Evolutionary conservation across 2,113 vertebrate genomes (phyloP).

Genomic region (Delphinapterus leucas): DNA sequence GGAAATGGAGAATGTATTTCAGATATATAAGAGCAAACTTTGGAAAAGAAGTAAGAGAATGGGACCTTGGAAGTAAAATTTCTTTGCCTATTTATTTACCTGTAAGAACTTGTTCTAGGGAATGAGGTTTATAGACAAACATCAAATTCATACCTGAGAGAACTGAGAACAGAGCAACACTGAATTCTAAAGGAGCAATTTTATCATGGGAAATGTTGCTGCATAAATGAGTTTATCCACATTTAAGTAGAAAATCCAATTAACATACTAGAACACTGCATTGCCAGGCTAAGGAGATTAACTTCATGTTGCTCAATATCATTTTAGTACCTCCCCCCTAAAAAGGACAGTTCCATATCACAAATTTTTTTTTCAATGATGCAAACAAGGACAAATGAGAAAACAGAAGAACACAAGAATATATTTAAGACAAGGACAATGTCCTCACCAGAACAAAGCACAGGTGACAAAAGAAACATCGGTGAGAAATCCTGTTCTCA

Average conservation of each 20-base stretch:
- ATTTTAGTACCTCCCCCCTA: not conserved
- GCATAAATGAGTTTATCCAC: not conserved
- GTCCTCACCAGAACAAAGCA: not conserved
- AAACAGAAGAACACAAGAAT: not conserved
- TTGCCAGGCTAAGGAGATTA: not conserved
- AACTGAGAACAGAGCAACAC: not conserved
- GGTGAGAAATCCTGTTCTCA: not conserved
- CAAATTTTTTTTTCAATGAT: not conserved
- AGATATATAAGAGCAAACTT: not conserved
- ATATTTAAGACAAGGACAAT: not conserved
- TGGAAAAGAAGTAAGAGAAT: not conserved
- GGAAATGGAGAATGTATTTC: not conserved
- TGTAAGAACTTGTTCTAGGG: not conserved
- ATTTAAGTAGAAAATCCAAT: slow-evolving; percentile 22
- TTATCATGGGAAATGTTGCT: slow-evolving; percentile 5
- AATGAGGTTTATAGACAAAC: not conserved
- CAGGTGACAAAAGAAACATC: not conserved
- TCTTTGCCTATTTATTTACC: not conserved
- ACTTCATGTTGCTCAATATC: not conserved
- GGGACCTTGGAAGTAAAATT: not conserved
- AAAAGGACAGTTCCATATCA: not conserved
- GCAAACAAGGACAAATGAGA: not conserved
- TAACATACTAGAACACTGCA: not conserved
- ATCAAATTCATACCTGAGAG: not conserved
- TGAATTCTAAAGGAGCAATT: not conserved